These are phyloP conservation scores for Entomobrya multifasciata DNA, from an alignment of 2,888 invertebrate genomes.

Conservation along the genomic window DNA sequence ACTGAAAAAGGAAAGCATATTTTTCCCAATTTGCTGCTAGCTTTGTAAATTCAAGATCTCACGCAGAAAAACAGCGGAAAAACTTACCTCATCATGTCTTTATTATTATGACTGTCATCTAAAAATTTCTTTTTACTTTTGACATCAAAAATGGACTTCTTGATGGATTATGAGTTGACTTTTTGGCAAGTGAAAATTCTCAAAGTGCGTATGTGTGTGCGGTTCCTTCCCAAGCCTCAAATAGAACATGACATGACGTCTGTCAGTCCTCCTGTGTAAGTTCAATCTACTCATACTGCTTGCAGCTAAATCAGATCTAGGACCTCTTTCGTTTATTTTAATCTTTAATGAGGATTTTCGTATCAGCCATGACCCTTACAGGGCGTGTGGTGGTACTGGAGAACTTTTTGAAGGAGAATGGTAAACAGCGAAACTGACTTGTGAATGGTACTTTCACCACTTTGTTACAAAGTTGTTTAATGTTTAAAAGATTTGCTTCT, in stretches of 20 bases:
- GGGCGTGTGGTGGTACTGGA: background rate
- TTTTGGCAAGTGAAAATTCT: constrained; percentile 24
- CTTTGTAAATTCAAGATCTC: background rate
- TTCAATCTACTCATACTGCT: background rate
- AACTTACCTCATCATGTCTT: constrained; percentile 65
- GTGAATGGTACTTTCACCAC: background rate
- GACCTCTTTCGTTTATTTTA: constrained; percentile 12
- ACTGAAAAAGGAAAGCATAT: constrained; percentile 48
- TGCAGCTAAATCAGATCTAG: background rate
- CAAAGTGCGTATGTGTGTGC: constrained; percentile 14
- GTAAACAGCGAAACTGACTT: background rate
- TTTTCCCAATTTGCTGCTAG: constrained; percentile 38
- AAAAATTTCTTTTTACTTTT: constrained; percentile 52
- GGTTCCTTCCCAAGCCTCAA: background rate
- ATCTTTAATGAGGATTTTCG: constrained; percentile 31
- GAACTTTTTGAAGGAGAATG: background rate
- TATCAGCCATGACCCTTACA: background rate
- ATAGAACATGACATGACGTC: background rate
- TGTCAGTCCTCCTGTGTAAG: background rate
- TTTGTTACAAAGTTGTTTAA: background rate
- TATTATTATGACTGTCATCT: constrained; percentile 56
- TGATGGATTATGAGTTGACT: constrained; percentile 52
- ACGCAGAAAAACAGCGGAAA: constrained; percentile 46
- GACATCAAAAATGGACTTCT: constrained; percentile 61
- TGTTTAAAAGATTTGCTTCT: constrained; percentile 5